Base-by-base conservation (phyloP, 30 jellyfish, hydroid and myxozoan species). In the Haliclystus octoradiatus region DNA sequence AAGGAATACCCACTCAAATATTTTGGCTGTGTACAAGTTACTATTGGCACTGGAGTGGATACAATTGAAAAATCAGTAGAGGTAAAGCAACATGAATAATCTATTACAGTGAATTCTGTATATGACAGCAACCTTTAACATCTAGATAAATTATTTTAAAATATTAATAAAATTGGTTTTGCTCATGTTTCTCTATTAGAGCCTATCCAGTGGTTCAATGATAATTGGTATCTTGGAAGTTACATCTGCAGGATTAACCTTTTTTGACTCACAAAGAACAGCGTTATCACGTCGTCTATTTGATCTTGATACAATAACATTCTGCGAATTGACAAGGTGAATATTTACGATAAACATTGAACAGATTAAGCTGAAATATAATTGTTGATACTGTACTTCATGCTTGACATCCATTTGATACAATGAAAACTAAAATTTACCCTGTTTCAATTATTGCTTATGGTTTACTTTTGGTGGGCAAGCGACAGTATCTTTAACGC, bases 241-340 rank as follows among this genome's bases (percentile, higher is more conserved):
- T 0, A 74, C 93, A 47, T 49, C 65, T 25, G 95, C 81, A 29
- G 85, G 93, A 26, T 22, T 89, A 14, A 81, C 93, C 1, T 61
- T 89, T 7, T 69, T 80, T 32, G 98, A 89, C 64, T 76, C 98
- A 28, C 94, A 89, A 51, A 60, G 92, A 31, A 81, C 95, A 14
- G 93, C 95, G 31, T 72, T 89, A 2, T 89, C 98, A 47, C 61
- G 88, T 33, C 88, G 98, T 31, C 84, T 89, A 3, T 83, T 81
- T 60, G 98, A 89, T 62, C 47, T 89, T 52, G 92, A 77, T 31
- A 75, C 95, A 46, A 91, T 89, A 15, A 83, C 95, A 15, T 89
- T 66, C 80, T 89, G 98, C 51, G 98, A 93, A 22, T 73, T 77
- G 70, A 82, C 98, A 23, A 73, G 98, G 98, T 89, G 68, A n/a